Evolutionary conservation across 2,797 vertebrate species (phyloP), one percentile per base, ranked within the genome.

Genomic region (Myotis vivesi): DNA sequence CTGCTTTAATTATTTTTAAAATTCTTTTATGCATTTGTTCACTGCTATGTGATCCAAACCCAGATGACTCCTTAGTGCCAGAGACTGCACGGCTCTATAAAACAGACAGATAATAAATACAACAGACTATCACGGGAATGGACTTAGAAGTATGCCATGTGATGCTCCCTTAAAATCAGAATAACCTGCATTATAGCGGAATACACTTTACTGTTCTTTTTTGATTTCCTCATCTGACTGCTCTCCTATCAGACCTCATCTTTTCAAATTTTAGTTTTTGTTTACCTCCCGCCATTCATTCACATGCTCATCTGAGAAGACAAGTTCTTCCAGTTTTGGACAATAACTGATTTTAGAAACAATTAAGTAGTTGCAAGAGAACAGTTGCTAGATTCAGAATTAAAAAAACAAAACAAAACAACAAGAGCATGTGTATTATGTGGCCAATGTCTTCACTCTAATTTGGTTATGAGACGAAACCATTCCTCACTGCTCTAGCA

Each of bases 1-100:
- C 99, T 97, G 99, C 99, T 97, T 98, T 99, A 99, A 99, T 99
- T 98, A 99, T 99, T 99, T 99, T 99, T 98, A 99, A 99, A 99
- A 99, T 99, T 98, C 99, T 99, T 98, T 99, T 99, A 99, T 99
- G 99, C 98, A 99, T 99, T 99, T 99, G 99, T 99, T 99, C 99
- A 98, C 99, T 99, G 98, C 98, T 99, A 98, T 99, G 99, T 99
- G 99, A 99, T 98, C 99, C 99, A 97, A 99, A 99, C 98, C 99
- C 99, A 95, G 99, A 99, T 97, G 99, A 99, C 98, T 99, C 99
- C 87, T 97, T 99, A 99, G 99, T 99, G 98, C 99, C 99, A 99
- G 99, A 99, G 99, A 99, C 99, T 98, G 99, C 99, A 97, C 99
- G 99, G 98, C 99, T 99, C 99, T 99, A 99, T 99, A 99, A 99